Evolutionary conservation across 1,140 invertebrate species (phyloP), one percentile per base, ranked within the genome.

Genomic region (Temnothorax nylanderi): DNA sequence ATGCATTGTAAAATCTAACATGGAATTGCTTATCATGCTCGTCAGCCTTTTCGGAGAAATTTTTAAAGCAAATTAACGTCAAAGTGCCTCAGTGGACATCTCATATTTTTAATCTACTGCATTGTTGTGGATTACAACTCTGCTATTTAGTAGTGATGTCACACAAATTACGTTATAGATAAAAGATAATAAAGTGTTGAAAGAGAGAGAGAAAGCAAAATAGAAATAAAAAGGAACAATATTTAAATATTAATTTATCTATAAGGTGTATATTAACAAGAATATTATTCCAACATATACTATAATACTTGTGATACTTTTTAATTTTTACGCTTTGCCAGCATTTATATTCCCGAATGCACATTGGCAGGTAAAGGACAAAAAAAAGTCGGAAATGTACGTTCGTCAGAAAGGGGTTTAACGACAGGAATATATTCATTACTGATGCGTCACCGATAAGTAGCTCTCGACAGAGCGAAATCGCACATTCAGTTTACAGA

Each of bases 401-500:
- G 18, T 74, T 26, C 7, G 1, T 44, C 11, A 47, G n/a, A 47
- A 21, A 26, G 6, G 3, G 11, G n/a, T 16, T 18, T 13, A 16
- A 84, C 60, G 51, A n/a, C 44, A 37, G 54, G 56, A 84, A 62
- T 62, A 60, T 26, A 56, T 60, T 84, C 54, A 60, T 74, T 84
- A 75, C n/a, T 37, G 54, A 72, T 74, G 41, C 41, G 69, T 84
- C 69, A 75, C 13, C 80, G 80, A 75, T 84, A 84, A 84, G 80
- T 74, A 60, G 54, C 69, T 84, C 32, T 84, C 41, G 69, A n/a
- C 47, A 84, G 80, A 34, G 69, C 54, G 13, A 54, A 74, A 84
- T 84, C 54, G 72, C 54, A 60, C 54, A 84, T 84, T 49, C 80
- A 60, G 69, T 84, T 84, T 84, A 84, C 80, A 74, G 80, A 84